Conservation (phyloP, 2,113 vertebrate species). For the Pyrgilauda ruficollis region DNA sequence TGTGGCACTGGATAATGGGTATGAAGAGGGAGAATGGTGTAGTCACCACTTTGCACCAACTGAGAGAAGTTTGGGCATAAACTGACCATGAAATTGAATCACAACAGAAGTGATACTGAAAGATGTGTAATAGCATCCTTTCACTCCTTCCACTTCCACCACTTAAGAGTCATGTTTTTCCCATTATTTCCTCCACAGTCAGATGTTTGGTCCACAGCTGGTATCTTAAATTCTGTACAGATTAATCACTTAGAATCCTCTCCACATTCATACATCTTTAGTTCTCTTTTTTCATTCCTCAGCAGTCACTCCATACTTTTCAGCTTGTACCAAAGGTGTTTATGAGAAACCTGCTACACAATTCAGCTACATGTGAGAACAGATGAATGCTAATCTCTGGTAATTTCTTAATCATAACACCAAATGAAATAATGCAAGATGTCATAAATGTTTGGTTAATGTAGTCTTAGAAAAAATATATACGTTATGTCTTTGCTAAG, state of each 20-base stretch:
- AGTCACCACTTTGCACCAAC: background rate
- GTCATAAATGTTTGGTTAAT: background rate
- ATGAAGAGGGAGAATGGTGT: background rate
- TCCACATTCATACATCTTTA: background rate
- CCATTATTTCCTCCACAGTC: background rate
- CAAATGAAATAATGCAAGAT: background rate
- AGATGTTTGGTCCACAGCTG: background rate
- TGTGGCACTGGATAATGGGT: background rate
- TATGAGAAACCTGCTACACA: background rate
- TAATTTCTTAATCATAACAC: background rate
- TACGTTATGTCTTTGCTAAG: background rate
- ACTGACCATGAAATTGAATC: background rate
- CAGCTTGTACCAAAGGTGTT: background rate
- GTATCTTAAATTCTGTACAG: background rate
- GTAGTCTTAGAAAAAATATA: background rate
- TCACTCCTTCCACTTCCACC: background rate
- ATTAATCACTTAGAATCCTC: background rate
- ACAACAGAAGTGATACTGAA: background rate
- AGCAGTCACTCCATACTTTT: background rate
- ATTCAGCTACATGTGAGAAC: background rate
- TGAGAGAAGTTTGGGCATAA: background rate
- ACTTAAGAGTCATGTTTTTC: background rate
- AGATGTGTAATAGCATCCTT: background rate
- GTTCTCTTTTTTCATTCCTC: background rate
- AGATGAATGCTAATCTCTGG: background rate